Evolutionary conservation across 2,113 vertebrate genomes (phyloP).

Genomic region (Archocentrus centrarchus): DNA sequence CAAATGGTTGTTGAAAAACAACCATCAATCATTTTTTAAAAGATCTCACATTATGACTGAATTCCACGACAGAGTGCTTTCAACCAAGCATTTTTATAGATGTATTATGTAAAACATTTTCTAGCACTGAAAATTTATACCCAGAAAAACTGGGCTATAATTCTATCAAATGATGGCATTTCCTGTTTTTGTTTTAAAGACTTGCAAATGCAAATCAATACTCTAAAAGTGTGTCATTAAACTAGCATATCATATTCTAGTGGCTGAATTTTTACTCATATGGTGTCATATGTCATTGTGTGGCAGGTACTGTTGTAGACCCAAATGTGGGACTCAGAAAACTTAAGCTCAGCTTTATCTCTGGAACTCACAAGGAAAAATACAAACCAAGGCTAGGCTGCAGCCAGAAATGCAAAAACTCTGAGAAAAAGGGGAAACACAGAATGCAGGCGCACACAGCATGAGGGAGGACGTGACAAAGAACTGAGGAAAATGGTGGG

Average conservation of each 20-base stretch:
- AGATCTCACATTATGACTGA: constrained; percentile 38
- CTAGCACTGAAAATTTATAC: constrained; percentile 37
- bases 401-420: too few relatives aligned
- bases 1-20: not conserved
- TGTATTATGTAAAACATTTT: constrained; percentile 32
- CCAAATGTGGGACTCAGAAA: too few relatives aligned
- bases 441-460: too few relatives aligned
- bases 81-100: constrained; percentile 30
- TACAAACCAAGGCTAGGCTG: too few relatives aligned
- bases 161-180: constrained; percentile 11
- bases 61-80: constrained; percentile 32
- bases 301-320: too few relatives aligned
- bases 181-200: constrained; percentile 11
- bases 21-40: not conserved
- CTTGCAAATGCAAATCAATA: not conserved
- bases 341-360: too few relatives aligned
- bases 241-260: not conserved
- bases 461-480: too few relatives aligned
- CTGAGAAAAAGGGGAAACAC: too few relatives aligned
- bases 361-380: too few relatives aligned
- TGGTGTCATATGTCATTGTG: not conserved
- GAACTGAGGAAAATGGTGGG: too few relatives aligned
- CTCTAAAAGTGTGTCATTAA: not conserved
- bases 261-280: not conserved
- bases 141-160: constrained; percentile 26